A percentile compares a stretch with the other conserved stretches of the same genome.
Evolutionary conservation across 2,113 vertebrate genomes (phyloP).

Genomic region (Pelvicachromis taeniatus): DNA sequence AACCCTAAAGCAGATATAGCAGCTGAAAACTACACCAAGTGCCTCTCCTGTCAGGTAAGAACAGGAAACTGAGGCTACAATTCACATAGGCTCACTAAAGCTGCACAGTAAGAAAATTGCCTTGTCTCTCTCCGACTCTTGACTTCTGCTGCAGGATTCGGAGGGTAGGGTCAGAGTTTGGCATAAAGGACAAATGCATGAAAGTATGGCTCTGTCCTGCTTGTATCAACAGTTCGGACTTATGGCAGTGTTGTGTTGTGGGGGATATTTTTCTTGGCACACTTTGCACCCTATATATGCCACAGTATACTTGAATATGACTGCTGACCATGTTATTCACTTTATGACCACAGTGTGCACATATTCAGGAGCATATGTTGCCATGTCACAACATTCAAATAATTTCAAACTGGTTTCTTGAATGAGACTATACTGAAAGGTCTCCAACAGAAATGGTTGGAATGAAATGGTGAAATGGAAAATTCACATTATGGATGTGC

Average conservation of each 20-base stretch:
- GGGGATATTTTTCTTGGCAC: not conserved
- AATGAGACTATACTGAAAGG: not conserved
- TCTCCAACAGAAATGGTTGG: too few species aligned
- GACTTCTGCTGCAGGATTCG: not conserved
- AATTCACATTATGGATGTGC: too few species aligned
- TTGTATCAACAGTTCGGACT: not conserved
- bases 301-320: not conserved
- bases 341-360: too few species aligned
- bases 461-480: too few species aligned
- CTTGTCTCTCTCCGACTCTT: not conserved
- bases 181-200: not conserved
- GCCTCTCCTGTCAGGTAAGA: not conserved
- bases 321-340: too few species aligned
- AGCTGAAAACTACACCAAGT: not conserved
- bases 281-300: not conserved
- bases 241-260: not conserved
- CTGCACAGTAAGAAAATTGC: not conserved
- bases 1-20: not conserved
- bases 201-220: not conserved
- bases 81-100: not conserved
- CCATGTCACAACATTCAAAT: not conserved
- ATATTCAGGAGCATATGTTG: not conserved
- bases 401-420: not conserved
- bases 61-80: not conserved
- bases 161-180: not conserved